phyloP scores from a whole-genome alignment of 2,797 vertebrate species.

The Macroramphosus scolopax region DNA sequence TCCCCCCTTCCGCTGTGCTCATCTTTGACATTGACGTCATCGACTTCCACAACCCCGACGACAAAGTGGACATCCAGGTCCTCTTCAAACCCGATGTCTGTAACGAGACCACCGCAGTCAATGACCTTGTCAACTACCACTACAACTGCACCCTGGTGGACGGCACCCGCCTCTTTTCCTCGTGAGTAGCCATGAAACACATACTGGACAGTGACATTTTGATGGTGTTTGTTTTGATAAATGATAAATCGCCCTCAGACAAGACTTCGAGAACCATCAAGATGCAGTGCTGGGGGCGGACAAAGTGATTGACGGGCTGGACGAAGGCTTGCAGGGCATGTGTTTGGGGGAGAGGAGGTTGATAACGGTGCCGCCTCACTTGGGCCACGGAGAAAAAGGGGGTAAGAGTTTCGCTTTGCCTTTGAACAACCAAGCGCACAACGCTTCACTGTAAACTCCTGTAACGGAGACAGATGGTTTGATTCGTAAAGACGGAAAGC shows the following conservation, averaged over 20 bases:
- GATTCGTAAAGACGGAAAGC: slow-evolving; percentile 82
- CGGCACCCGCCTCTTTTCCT: slow-evolving; percentile 89
- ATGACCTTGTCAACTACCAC: slow-evolving; percentile 87
- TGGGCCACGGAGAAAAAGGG: slow-evolving; percentile 88
- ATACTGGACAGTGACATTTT: no score
- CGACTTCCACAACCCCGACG: slow-evolving; percentile 93
- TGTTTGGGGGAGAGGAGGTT: slow-evolving; percentile 87
- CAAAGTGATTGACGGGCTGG: slow-evolving; percentile 88
- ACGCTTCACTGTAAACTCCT: not conserved
- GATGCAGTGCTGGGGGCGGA: slow-evolving; percentile 79
- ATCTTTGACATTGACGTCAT: slow-evolving; percentile 89
- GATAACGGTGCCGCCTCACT: slow-evolving; percentile 86
- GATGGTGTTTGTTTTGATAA: not conserved
- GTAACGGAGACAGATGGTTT: slow-evolving; percentile 56
- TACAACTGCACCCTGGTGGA: slow-evolving; percentile 96
- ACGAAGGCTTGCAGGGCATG: slow-evolving; percentile 87
- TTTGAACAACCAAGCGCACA: not conserved
- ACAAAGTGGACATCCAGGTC: slow-evolving; percentile 79
- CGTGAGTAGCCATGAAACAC: no score
- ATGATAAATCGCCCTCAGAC: slow-evolving; percentile 66
- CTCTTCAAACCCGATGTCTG: slow-evolving; percentile 81
- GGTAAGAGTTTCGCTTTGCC: slow-evolving; percentile 87
- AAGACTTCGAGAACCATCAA: slow-evolving; percentile 81
- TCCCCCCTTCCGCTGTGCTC: slow-evolving; percentile 90
- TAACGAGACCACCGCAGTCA: slow-evolving; percentile 68